Percentiles rank a stretch among this genome's conserved stretches.
phyloP scores from a whole-genome alignment of 2,113 vertebrate genomes.

The Candoia aspera region DNA sequence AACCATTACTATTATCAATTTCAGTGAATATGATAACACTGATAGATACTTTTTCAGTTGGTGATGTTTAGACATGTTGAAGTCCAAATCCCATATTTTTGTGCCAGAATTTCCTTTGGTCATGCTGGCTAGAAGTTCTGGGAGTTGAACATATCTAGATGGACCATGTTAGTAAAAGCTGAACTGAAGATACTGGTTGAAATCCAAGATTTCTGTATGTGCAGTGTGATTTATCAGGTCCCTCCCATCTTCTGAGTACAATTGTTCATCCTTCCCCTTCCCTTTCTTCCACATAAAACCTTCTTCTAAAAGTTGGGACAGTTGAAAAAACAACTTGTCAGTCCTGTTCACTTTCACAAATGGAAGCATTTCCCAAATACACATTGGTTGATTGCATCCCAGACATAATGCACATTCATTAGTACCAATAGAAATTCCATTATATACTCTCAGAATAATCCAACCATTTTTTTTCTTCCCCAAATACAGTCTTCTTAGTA shows the following conservation, averaged over 20 bases:
- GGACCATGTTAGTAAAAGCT: background rate
- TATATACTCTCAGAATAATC: background rate
- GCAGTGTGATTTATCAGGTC: background rate
- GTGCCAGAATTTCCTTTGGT: background rate
- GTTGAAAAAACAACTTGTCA: background rate
- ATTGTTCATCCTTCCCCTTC: background rate
- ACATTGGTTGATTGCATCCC: background rate
- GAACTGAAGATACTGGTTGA: background rate
- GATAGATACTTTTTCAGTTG: background rate
- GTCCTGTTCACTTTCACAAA: background rate
- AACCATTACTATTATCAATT: background rate
- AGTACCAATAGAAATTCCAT: background rate
- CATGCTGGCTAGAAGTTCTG: background rate
- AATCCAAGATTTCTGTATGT: background rate
- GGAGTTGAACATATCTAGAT: background rate
- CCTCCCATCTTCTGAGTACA: background rate
- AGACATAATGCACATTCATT: background rate
- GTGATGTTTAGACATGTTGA: background rate
- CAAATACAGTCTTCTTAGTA: background rate
- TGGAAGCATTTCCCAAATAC: background rate
- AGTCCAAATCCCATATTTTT: background rate
- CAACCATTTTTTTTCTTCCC: background rate
- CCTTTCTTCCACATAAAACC: background rate
- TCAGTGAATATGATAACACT: background rate
- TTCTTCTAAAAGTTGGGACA: background rate